phyloP scores from a whole-genome alignment of 2,113 vertebrate species.

The Progne subis region DNA sequence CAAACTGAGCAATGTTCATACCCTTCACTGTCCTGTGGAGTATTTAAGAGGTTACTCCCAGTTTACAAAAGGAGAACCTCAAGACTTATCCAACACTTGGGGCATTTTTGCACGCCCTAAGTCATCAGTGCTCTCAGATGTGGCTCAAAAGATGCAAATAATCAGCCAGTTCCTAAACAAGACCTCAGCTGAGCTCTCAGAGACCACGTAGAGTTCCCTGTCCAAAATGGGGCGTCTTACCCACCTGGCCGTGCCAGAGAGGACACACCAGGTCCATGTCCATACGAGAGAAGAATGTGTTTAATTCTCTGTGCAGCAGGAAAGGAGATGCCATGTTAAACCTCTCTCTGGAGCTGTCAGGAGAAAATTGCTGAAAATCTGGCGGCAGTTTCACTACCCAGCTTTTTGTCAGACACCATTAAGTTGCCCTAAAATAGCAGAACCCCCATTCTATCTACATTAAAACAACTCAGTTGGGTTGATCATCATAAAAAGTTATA shows the following conservation, averaged over 20 bases:
- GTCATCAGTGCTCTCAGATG: neutral
- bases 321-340: neutral
- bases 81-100: neutral
- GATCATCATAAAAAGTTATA: neutral
- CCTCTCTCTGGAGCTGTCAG: neutral
- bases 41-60: neutral
- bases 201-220: rapidly evolving
- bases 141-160: neutral
- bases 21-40: neutral
- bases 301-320: neutral
- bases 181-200: neutral
- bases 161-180: neutral
- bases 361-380: neutral
- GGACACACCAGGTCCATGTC: neutral
- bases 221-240: rapidly evolving
- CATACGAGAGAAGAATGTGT: rapidly evolving
- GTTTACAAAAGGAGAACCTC: neutral
- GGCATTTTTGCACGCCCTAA: neutral
- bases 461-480: neutral
- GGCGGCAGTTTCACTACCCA: neutral
- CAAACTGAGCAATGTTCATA: neutral
- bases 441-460: neutral
- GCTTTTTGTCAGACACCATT: neutral
- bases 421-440: neutral
- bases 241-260: neutral